These are phyloP conservation scores for Grammomys dolichurus DNA, from an alignment of 2,113 vertebrate genomes.

Conservation along the genomic window DNA sequence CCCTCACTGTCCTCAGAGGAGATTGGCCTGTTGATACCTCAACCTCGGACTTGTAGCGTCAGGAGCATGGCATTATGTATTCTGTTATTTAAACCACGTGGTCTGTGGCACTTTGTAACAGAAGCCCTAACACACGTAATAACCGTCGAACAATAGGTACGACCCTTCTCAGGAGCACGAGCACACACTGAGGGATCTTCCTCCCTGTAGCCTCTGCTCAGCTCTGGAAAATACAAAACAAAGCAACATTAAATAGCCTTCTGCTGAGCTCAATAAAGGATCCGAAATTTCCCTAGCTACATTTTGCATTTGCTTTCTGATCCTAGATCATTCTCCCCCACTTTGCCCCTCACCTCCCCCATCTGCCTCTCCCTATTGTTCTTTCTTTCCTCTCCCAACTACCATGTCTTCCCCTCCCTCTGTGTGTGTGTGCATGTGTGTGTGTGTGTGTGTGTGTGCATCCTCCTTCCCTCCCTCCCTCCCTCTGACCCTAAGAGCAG, in stretches of 20 bases:
- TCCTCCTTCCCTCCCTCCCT: no score
- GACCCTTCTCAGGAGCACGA: constrained; percentile 59
- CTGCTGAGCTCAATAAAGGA: constrained; percentile 79
- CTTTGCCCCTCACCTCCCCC: no score
- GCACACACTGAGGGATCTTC: background rate
- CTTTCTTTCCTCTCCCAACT: background rate
- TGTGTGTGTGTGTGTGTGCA: background rate
- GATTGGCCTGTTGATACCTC: background rate
- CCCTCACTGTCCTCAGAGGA: background rate
- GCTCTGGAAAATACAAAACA: constrained; percentile 78
- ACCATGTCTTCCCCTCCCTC: background rate
- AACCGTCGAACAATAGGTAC: background rate
- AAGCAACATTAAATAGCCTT: constrained; percentile 78
- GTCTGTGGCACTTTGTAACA: background rate
- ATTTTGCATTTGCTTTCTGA: constrained; percentile 77
- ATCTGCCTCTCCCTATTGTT: no score
- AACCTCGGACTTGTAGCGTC: background rate
- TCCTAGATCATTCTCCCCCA: constrained; percentile 67
- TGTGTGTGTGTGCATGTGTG: background rate
- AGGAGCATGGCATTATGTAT: background rate
- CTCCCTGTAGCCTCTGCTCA: constrained; percentile 75
- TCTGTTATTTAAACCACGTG: background rate
- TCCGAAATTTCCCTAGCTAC: constrained; percentile 80
- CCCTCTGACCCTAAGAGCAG: constrained; percentile 70
- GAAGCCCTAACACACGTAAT: background rate